Evolutionary conservation across 2,113 vertebrate genomes (phyloP), one percentile per base, ranked within the genome.

Genomic region (Oncorhynchus kisutch): DNA sequence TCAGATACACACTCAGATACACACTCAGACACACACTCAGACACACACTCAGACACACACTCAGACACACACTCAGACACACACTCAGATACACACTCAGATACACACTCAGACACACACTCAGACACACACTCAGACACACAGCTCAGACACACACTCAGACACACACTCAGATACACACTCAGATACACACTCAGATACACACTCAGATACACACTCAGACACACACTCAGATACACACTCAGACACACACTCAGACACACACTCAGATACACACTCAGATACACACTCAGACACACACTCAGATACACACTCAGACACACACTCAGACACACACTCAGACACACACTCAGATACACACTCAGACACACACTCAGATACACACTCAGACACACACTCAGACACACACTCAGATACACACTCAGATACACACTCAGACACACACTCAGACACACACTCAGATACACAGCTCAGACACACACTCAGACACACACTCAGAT

Each of bases 161-260:
- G 25, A 69, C 16, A 69, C 29, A 69, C 67, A 69, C 67, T 31
- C 67, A 69, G 25, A 69, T 20, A 39, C 67, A n/a, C n/a, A n/a
- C n/a, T n/a, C n/a, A n/a, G n/a, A n/a, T n/a, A n/a, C n/a, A n/a
- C n/a, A n/a, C n/a, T n/a, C n/a, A n/a, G n/a, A n/a, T n/a, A 22
- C 57, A 69, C 67, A 69, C 67, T 18, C 67, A 69, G 25, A 69
- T 29, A 69, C 29, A 69, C 67, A 69, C 67, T 31, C 67, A 69
- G 25, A 69, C 34, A 39, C 67, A n/a, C n/a, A n/a, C n/a, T n/a
- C n/a, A n/a, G n/a, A n/a, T n/a, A 22, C 57, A 69, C 67, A 69
- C 67, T 18, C 67, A 69, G 25, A 69, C 16, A 69, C 29, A 69
- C 67, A 69, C 67, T 31, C 67, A 69, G 25, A 69, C 34, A 39